Percentiles rank a stretch among this genome's conserved stretches.
phyloP scores from a whole-genome alignment of 2,888 invertebrate species.

The Argynnis bischoffii region DNA sequence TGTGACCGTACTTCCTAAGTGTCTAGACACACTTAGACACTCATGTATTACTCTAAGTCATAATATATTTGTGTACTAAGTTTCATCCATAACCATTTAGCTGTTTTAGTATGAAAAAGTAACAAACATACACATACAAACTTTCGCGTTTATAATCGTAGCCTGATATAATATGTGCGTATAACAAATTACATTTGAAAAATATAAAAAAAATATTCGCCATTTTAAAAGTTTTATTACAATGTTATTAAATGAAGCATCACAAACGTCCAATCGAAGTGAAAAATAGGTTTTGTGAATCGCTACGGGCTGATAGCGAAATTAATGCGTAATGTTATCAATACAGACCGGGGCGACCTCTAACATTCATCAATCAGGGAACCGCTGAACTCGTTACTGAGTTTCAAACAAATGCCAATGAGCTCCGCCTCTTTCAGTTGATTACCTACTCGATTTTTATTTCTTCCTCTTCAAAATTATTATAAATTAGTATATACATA shows the following conservation, averaged over 20 bases:
- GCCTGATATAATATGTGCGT: not conserved
- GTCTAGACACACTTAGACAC: no score
- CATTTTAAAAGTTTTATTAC: slow-evolving; percentile 26
- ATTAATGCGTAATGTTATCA: slow-evolving; percentile 48
- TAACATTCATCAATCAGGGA: slow-evolving; percentile 73
- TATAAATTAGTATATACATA: not conserved
- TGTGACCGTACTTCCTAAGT: no score
- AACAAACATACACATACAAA: no score
- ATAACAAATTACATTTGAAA: not conserved
- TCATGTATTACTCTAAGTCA: no score
- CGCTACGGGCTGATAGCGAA: slow-evolving; percentile 48
- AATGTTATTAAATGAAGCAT: slow-evolving; percentile 35
- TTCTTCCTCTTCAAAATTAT: not conserved
- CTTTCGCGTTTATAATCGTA: no score
- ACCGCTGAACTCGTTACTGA: slow-evolving; percentile 75
- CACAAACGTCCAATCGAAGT: slow-evolving; percentile 23
- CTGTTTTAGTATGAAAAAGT: no score
- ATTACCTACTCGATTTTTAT: slow-evolving; percentile 42
- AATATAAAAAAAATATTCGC: not conserved
- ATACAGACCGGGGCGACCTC: slow-evolving; percentile 40
- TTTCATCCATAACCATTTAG: no score
- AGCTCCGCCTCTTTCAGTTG: slow-evolving; percentile 59
- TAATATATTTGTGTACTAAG: no score
- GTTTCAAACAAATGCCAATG: slow-evolving; percentile 67
- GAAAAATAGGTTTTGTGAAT: slow-evolving; percentile 53